Conservation (phyloP, 2,888 invertebrate genomes). For the Lordiphosa fenestrarum region DNA sequence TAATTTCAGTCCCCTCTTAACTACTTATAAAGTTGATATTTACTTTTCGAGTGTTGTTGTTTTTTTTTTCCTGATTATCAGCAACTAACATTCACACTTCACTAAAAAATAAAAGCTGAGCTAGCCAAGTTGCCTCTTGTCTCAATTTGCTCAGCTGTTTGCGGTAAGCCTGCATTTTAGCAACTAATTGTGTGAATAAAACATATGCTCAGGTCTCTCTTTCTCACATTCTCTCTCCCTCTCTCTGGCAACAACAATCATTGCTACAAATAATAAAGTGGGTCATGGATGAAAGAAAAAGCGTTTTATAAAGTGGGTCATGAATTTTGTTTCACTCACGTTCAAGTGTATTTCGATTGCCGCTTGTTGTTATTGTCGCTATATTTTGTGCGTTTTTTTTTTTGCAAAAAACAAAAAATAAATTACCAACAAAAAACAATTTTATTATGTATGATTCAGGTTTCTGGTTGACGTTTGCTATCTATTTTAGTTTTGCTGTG, state of each 20-base stretch:
- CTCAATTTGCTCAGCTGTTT: conserved; percentile 57
- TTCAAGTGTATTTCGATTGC: conserved; percentile 78
- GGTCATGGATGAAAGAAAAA: conserved; percentile 80
- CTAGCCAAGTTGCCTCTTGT: conserved; percentile 36
- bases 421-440: conserved; percentile 39
- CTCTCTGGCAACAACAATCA: conserved; percentile 38
- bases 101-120: conserved; percentile 31
- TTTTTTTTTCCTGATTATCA: conserved; percentile 3
- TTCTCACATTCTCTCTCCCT: conserved; percentile 14
- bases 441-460: conserved; percentile 50
- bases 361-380: conserved; percentile 38
- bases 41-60: conserved; percentile 2
- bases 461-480: conserved; percentile 14
- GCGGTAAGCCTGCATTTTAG: conserved; percentile 65
- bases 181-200: conserved; percentile 70
- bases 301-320: conserved; percentile 78
- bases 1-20: background rate
- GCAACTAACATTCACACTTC: conserved; percentile 15
- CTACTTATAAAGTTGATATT: conserved; percentile 3
- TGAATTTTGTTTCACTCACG: conserved; percentile 79
- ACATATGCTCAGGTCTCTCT: conserved; percentile 55
- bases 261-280: conserved; percentile 77
- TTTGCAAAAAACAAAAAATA: conserved; percentile 39
- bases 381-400: conserved; percentile 16
- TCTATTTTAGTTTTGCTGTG: conserved; percentile 27